Base-by-base conservation (phyloP, 2,113 vertebrate genomes). In the Pterophyllum scalare region DNA sequence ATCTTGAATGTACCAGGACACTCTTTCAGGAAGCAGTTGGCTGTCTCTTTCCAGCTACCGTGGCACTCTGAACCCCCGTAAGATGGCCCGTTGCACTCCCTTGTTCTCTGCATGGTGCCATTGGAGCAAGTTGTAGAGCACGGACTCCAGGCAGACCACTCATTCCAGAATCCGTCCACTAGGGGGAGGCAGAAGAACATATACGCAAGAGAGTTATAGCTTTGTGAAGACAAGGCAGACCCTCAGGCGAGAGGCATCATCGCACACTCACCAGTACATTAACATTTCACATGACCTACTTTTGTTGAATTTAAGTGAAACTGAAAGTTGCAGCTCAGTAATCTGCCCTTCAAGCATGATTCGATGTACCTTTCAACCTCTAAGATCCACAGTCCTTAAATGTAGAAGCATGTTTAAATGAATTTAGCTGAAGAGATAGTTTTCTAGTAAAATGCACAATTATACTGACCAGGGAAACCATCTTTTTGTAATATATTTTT, bases 111-210 rank as follows among this genome's bases (percentile, higher is more conserved):
- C 93, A 96, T 98, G 74, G 98, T 99, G 15, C 98, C 98, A 24
- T 99, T 99, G 82, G 98, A 97, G 93, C 98, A 99, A 59, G 97
- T 96, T n/a, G 97, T 88, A 0, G 98, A 98, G 92, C 98, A 99
- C 0, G 95, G 52, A 75, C 90, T 99, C 98, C 98, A 99, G 78
- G 96, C 96, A 3, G 98, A 98, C 98, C 98, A 99, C 2, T 99
- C 98, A 0, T 98, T 99, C 98, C 98, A 99, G 92, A 96, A 97
- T 82, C 98, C 98, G 0, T 99, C 98, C 96, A 99, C 98, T 99
- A 96, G 95, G 94, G 94, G 95, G 95, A 92, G 11, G 88, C 88
- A 94, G 82, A 95, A 79, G 85, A 75, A 20, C 61, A 62, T 38
- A 43, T 28, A 84, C 1, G 4, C 9, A 6, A 17, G 9, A 72